A percentile compares a stretch with the other conserved stretches of the same genome.
phyloP scores from a whole-genome alignment of 1,140 invertebrate species.

The Drosophila nasuta region DNA sequence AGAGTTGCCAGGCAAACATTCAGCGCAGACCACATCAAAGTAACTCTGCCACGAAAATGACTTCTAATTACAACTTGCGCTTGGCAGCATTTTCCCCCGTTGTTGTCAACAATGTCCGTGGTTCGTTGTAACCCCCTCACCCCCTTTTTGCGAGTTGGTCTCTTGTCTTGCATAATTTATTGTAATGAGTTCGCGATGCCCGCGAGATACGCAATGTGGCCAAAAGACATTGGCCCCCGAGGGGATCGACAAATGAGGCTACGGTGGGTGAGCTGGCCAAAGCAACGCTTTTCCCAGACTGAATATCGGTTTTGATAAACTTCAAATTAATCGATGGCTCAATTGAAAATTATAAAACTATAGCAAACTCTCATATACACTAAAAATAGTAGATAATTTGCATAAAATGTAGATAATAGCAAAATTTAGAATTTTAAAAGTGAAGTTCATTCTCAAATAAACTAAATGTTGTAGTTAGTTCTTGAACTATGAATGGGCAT shows the following conservation, averaged over 20 bases:
- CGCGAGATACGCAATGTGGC: conserved; percentile 14
- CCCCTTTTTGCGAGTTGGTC: conserved; percentile 17
- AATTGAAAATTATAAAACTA: no score
- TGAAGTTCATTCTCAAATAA: no score
- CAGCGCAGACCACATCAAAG: conserved; percentile 54
- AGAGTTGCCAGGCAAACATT: conserved; percentile 21
- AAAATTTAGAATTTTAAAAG: no score
- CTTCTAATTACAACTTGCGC: conserved; percentile 68
- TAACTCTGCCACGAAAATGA: conserved; percentile 61
- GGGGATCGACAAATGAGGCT: not conserved
- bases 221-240: conserved; percentile 6
- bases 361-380: no score
- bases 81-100: conserved; percentile 16
- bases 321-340: no score
- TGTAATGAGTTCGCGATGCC: conserved; percentile 69
- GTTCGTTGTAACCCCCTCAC: not conserved
- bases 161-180: conserved; percentile 75
- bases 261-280: conserved; percentile 4
- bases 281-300: not conserved
- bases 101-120: conserved; percentile 32
- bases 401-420: no score
- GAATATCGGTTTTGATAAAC: not conserved
- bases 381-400: no score
- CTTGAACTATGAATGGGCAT: rapidly evolving
- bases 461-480: no score